Evolutionary conservation across 2,888 invertebrate species (phyloP).

Genomic region (Andrena trimmerana): DNA sequence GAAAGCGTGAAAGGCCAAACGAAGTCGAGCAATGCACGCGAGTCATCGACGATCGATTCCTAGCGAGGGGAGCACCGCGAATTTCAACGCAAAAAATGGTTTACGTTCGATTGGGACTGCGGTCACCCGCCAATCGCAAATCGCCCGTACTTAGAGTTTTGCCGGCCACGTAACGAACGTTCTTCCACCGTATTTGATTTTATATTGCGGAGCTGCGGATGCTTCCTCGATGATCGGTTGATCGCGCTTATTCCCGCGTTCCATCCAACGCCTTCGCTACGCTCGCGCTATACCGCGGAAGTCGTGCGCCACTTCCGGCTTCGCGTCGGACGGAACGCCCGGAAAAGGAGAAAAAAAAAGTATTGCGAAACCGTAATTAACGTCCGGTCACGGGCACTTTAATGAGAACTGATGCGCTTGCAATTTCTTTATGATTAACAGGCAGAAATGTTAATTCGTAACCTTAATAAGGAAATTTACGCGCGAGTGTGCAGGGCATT

Average conservation of each 20-base stretch:
- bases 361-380: constrained; percentile 68
- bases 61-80: not conserved
- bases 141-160: not conserved
- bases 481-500: constrained; percentile 17
- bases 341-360: constrained; percentile 34
- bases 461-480: constrained; percentile 51
- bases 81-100: not conserved
- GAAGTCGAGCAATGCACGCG: constrained; percentile 13
- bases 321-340: constrained; percentile 68
- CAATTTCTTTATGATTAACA: constrained; percentile 56
- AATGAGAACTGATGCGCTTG: constrained; percentile 66
- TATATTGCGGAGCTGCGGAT: constrained; percentile 37
- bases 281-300: constrained; percentile 61
- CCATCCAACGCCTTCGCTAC: constrained; percentile 51
- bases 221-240: constrained; percentile 42
- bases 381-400: constrained; percentile 59
- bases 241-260: constrained; percentile 55
- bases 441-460: constrained; percentile 51
- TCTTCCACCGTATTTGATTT: not conserved
- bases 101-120: constrained; percentile 5
- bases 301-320: constrained; percentile 64
- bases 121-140: constrained; percentile 9
- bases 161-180: not conserved
- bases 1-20: constrained; percentile 66
- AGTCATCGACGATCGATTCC: not conserved